Base-by-base conservation (phyloP, 1,140 invertebrate genomes). In the Medauroidea extradentata region DNA sequence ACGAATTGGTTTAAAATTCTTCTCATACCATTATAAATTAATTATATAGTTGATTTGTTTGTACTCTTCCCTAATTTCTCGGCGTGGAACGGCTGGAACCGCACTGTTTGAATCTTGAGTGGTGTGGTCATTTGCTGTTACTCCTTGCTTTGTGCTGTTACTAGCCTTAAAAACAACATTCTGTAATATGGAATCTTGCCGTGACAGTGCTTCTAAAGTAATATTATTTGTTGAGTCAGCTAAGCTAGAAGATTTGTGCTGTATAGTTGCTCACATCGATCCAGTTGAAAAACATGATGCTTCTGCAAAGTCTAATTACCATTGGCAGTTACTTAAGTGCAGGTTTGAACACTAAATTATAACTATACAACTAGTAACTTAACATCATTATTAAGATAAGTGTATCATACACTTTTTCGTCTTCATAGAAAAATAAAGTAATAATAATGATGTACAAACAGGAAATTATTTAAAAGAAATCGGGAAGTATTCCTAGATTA, bases 251-350 rank as follows among this genome's bases (percentile, higher is more conserved):
- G 23, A 11, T 2, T 18, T 51, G 21, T 51, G 49, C 21, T 23
- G 21, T 14, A 23, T 51, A 3, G 49, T 51, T 24, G 49, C 24
- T 25, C 29, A 51, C 25, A 29, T 51, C 9, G 29, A 21, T 24
- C 29, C 1, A n/a, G 14, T 29, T 3, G 49, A 51, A 14, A 51
- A 51, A 24, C 16, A 23, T 24, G 49, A 51, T 23, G 21, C 24
- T 51, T 51, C 49, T 8, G 49, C 49, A 9, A 51, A 51, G 29
- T 51, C 49, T 3, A 7, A 24, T 13, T 51, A 25, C 16, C 49
- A 51, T 16, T 51, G 49, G 49, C 19, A 51, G 29, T 27, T 51
- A 23, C 3, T 51, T 25, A 24, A 29, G 21, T 51, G 49, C 49
- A 51, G 49, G 49, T 51, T 27, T 51, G 21, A 1, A 5, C 24